These are phyloP conservation scores for Panurus biarmicus DNA, from an alignment of 2,113 vertebrate species.

Conservation along the genomic window DNA sequence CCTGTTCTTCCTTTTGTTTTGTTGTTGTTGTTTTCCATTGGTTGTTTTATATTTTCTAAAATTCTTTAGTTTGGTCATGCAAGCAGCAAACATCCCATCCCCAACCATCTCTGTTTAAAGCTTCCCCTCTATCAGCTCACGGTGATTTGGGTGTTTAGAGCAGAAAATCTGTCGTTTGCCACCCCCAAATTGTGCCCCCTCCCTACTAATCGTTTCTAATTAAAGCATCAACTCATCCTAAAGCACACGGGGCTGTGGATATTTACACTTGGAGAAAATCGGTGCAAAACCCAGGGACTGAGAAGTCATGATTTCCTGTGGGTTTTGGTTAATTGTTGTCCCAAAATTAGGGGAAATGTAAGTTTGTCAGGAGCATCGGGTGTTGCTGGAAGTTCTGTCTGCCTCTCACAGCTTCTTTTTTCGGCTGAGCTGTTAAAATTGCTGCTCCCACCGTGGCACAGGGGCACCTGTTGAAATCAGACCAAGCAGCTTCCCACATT, in stretches of 20 bases:
- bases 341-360: neutral
- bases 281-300: neutral
- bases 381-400: neutral
- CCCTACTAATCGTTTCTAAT: neutral
- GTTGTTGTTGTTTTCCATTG: too few relatives aligned
- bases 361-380: neutral
- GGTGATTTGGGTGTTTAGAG: neutral
- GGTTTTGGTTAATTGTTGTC: neutral
- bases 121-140: neutral
- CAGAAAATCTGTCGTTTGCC: neutral
- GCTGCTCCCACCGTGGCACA: fast-evolving
- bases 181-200: neutral
- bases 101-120: neutral
- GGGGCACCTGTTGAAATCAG: neutral
- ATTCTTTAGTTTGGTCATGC: neutral
- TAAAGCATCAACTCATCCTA: neutral
- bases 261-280: neutral
- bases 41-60: neutral
- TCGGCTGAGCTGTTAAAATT: neutral
- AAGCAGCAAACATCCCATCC: neutral
- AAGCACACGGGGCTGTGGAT: neutral
- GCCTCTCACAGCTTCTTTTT: fast-evolving
- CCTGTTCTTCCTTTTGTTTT: too few relatives aligned
- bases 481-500: fast-evolving
- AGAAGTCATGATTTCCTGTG: fast-evolving